phyloP scores from a whole-genome alignment of 2,888 invertebrate genomes.

The Siphlonurus alternatus region DNA sequence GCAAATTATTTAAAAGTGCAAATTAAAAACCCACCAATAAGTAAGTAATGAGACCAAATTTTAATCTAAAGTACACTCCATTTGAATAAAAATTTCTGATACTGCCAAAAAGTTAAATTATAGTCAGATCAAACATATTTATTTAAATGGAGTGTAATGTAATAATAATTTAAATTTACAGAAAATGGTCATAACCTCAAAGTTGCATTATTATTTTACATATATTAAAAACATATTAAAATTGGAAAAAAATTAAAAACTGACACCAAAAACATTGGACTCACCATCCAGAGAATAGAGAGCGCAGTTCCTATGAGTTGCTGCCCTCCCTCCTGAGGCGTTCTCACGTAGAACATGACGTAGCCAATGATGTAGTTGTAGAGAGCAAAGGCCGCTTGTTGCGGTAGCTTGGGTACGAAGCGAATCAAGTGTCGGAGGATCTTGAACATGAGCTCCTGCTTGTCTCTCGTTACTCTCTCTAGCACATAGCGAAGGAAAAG shows the following conservation, averaged over 20 bases:
- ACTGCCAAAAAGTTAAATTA: no score
- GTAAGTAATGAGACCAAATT: no score
- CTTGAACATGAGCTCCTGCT: slow-evolving; percentile 90
- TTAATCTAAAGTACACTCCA: no score
- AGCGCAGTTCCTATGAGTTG: slow-evolving; percentile 87
- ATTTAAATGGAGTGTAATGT: slow-evolving; percentile 7
- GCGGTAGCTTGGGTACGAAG: slow-evolving; percentile 82
- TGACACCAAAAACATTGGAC: no score
- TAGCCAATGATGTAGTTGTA: slow-evolving; percentile 99
- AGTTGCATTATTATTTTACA: no score
- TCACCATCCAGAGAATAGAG: slow-evolving; percentile 95
- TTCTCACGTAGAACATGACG: slow-evolving; percentile 97
- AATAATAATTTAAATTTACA: background rate
- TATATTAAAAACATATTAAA: no score
- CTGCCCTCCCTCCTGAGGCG: slow-evolving; percentile 90
- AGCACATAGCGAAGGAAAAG: slow-evolving; percentile 89
- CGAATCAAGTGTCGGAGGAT: slow-evolving; percentile 78
- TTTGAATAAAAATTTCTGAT: no score
- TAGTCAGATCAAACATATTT: no score
- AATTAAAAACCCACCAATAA: no score
- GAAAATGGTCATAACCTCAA: no score
- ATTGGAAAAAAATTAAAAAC: no score
- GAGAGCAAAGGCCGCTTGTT: slow-evolving; percentile 93
- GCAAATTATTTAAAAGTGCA: no score
- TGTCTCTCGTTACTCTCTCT: slow-evolving; percentile 84